phyloP scores from a whole-genome alignment of 2,113 vertebrate species.

The Epinephelus fuscoguttatus region DNA sequence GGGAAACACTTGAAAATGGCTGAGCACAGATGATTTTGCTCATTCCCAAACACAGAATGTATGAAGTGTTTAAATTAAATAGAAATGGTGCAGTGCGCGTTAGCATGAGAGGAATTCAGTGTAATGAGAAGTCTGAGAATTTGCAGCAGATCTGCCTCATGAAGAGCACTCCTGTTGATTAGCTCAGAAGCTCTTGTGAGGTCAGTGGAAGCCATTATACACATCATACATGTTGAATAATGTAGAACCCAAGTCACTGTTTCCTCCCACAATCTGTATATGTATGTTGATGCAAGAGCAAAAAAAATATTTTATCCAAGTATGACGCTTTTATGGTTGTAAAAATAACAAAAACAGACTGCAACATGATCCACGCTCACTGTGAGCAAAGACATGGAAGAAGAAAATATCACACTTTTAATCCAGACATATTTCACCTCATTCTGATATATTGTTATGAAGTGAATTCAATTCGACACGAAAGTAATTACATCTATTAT shows the following conservation, averaged over 20 bases:
- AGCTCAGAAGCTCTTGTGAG: conserved; percentile 50
- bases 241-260: background rate
- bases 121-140: conserved; percentile 20
- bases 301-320: conserved; percentile 1
- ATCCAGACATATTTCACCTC: conserved; percentile 81
- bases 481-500: conserved; percentile 86
- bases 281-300: conserved; percentile 13
- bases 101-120: conserved; percentile 30
- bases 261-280: background rate
- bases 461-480: conserved; percentile 78
- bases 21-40: conserved; percentile 5
- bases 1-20: conserved; percentile 17
- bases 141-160: conserved; percentile 37
- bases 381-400: conserved; percentile 24
- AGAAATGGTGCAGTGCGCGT: conserved; percentile 18
- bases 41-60: conserved; percentile 24
- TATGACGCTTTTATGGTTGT: conserved; percentile 6
- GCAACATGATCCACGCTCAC: conserved; percentile 30
- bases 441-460: conserved; percentile 80
- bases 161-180: conserved; percentile 58
- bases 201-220: conserved; percentile 32
- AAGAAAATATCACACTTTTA: conserved; percentile 69
- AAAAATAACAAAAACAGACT: conserved; percentile 59
- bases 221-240: conserved; percentile 32
- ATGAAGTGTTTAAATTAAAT: conserved; percentile 43